Base-by-base conservation (phyloP, 2,113 vertebrate genomes). In the Amazona vittata region DNA sequence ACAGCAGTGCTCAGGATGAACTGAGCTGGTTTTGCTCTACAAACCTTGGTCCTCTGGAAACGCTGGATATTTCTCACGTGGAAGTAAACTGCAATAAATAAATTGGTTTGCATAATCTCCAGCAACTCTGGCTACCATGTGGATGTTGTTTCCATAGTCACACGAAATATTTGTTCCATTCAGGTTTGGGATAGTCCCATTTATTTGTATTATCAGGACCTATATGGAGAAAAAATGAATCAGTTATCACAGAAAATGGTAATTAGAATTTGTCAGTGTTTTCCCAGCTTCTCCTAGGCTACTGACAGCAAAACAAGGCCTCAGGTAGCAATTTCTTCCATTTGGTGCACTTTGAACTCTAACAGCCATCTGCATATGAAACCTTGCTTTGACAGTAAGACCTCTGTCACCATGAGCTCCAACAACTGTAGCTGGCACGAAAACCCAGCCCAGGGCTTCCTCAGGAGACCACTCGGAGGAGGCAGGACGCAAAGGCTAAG, bases 171-270 rank as follows among this genome's bases (percentile, higher is more conserved):
- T 96, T 92, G 98, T 98, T 83, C 98, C 98, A 4, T 97, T 98
- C 95, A 99, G 97, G 95, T 99, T 98, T 0, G 99, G 99, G 81
- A 99, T 98, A 39, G 98, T 99, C 83, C 99, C 99, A 7, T 99
- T 98, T 92, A 99, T 98, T 97, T 99, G 98, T 85, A 99, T 99
- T 81, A 99, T 99, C 86, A 99, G 98, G 63, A 98, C 97, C 99
- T 95, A 43, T 8, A 78, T 50, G 65, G 75, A 93, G 35, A 68
- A 70, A 93, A 47, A 84, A 55, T 2, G 29, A 50, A 35, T 12
- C 41, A 21, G 44, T 82, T 77, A 79, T 12, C 33, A 74, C 47
- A 80, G 47, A 76, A 94, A 82, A 85, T 37, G 10, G 10, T 21
- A 59, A 9, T 77, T 65, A 44, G n/a, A 71, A 77, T 73, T 65